Percentiles rank a stretch among this genome's conserved stretches.
Evolutionary conservation across 1,140 invertebrate species (phyloP).

Genomic region (Nymphalis io): DNA sequence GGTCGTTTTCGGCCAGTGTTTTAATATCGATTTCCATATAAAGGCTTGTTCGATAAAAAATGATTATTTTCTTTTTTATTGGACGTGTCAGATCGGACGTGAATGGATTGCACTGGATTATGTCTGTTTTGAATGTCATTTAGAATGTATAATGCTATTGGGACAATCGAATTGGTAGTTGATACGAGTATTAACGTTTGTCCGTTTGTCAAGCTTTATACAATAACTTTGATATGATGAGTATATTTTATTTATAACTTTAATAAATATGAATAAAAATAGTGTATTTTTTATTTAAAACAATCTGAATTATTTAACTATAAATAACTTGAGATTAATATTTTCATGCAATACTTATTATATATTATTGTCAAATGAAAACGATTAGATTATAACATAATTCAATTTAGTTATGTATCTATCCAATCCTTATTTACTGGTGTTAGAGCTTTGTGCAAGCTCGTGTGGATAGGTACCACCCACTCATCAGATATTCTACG

Average conservation of each 20-base stretch:
- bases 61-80: slow-evolving; percentile 41
- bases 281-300: too few species aligned
- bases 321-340: too few species aligned
- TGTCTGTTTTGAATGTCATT: slow-evolving; percentile 25
- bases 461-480: too few species aligned
- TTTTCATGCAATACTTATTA: too few species aligned
- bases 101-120: slow-evolving; percentile 37
- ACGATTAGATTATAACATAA: too few species aligned
- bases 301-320: too few species aligned
- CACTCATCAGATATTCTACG: too few species aligned
- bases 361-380: too few species aligned
- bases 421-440: too few species aligned
- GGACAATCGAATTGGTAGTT: slow-evolving; percentile 29
- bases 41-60: slow-evolving; percentile 36
- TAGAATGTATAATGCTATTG: slow-evolving; percentile 14
- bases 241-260: background rate
- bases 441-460: too few species aligned
- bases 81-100: slow-evolving; percentile 34
- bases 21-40: slow-evolving; percentile 57
- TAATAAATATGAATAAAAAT: too few species aligned
- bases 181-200: slow-evolving; percentile 25
- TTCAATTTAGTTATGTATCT: too few species aligned
- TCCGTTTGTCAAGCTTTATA: slow-evolving; percentile 9
- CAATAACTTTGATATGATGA: slow-evolving; percentile 3
- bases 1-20: slow-evolving; percentile 47